phyloP scores from a whole-genome alignment of 2,797 vertebrate species.

The Avahi laniger region DNA sequence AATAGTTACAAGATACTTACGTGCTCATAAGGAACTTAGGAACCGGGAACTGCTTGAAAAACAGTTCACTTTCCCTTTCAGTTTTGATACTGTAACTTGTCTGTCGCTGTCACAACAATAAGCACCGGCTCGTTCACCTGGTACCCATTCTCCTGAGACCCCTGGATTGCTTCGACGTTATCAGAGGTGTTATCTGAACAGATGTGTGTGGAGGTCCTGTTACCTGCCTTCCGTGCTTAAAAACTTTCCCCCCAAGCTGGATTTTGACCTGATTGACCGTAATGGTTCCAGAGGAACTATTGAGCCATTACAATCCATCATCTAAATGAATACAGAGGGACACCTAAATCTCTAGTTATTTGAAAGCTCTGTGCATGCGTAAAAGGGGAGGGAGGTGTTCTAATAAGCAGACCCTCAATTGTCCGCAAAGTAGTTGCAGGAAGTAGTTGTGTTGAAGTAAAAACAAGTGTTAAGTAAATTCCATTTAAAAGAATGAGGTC shows the following conservation, averaged over 20 bases:
- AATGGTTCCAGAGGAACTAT: slow-evolving; percentile 84
- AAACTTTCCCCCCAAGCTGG: slow-evolving; percentile 43
- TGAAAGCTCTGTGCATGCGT: slow-evolving; percentile 74
- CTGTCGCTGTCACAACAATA: not conserved
- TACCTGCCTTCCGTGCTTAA: not conserved
- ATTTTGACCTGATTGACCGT: slow-evolving; percentile 82
- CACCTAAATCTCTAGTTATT: slow-evolving; percentile 84
- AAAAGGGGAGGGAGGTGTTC: not conserved
- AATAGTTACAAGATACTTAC: not conserved
- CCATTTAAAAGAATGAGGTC: not conserved
- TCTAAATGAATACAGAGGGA: slow-evolving; percentile 84
- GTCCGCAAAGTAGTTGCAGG: slow-evolving; percentile 18
- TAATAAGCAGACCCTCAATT: slow-evolving; percentile 61
- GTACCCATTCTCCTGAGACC: not conserved
- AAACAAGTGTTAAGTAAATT: slow-evolving; percentile 34
- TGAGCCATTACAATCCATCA: slow-evolving; percentile 84
- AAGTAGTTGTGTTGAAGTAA: not conserved
- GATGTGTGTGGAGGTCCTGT: not conserved
- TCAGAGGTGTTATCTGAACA: not conserved
- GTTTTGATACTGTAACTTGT: slow-evolving; percentile 54
- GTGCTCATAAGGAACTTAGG: not conserved
- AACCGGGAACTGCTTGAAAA: slow-evolving; percentile 34
- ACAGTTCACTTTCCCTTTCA: slow-evolving; percentile 73
- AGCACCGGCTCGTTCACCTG: not conserved
- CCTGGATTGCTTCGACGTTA: not conserved